These are phyloP conservation scores for Drosophila pseudoananassae DNA, from an alignment of 1,140 invertebrate species.

Conservation along the genomic window DNA sequence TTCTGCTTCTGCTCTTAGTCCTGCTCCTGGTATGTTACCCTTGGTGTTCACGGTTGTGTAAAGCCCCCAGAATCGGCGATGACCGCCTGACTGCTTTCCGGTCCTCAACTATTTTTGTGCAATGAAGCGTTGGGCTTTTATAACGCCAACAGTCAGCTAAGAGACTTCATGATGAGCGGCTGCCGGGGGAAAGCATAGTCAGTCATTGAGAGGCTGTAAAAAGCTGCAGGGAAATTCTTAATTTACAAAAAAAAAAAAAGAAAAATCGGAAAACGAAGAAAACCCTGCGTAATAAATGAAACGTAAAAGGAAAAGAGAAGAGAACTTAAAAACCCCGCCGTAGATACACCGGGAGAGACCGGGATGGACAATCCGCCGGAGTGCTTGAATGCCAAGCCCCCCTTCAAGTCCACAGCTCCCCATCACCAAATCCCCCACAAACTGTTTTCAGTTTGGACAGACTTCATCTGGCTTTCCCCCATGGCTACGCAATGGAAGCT, in stretches of 20 bases:
- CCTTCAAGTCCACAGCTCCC: too few relatives aligned
- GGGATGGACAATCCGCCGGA: slow-evolving; percentile 60
- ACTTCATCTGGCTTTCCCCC: slow-evolving; percentile 13
- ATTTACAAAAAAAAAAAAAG: slow-evolving; percentile 61
- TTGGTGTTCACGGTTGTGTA: slow-evolving; percentile 56
- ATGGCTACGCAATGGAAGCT: slow-evolving; percentile 70
- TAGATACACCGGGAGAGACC: neutral
- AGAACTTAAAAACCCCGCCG: slow-evolving; percentile 63
- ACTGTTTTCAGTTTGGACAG: slow-evolving; percentile 53
- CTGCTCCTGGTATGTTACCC: slow-evolving; percentile 4
- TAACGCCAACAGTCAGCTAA: slow-evolving; percentile 77
- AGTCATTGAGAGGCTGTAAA: slow-evolving; percentile 72
- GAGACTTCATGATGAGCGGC: slow-evolving; percentile 37
- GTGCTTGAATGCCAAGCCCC: slow-evolving; percentile 17
- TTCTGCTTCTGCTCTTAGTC: neutral
- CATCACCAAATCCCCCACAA: slow-evolving; percentile 15
- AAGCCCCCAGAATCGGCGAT: slow-evolving; percentile 39
- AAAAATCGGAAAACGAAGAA: slow-evolving; percentile 24
- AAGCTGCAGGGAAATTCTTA: slow-evolving; percentile 74
- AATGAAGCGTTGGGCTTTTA: slow-evolving; percentile 79
- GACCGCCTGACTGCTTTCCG: slow-evolving; percentile 47
- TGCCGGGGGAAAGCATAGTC: slow-evolving; percentile 12
- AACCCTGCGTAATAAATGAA: slow-evolving; percentile 71
- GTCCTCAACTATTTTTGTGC: slow-evolving; percentile 73
- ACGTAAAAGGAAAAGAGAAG: slow-evolving; percentile 60